These are phyloP conservation scores for Pollimyrus isidori DNA, from an alignment of 2,113 vertebrate species.

Conservation along the genomic window DNA sequence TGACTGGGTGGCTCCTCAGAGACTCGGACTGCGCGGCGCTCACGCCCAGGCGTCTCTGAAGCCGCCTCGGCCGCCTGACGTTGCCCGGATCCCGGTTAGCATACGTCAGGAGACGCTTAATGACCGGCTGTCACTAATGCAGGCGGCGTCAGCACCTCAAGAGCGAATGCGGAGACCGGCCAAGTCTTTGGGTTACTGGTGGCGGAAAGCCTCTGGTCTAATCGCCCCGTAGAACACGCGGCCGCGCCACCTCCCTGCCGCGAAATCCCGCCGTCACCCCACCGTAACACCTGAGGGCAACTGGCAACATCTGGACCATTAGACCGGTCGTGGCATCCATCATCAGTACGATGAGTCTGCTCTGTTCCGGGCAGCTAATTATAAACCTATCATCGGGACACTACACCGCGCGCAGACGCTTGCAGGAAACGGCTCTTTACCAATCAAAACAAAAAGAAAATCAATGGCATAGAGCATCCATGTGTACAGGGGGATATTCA, in stretches of 20 bases:
- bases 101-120: not conserved
- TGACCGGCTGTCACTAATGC: not conserved
- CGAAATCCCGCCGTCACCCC: not conserved
- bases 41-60: not conserved
- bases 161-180: not conserved
- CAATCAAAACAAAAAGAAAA: not conserved
- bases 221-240: not conserved
- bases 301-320: constrained; percentile 13
- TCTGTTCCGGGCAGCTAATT: not conserved
- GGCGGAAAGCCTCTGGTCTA: not conserved
- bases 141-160: not conserved
- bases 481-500: not conserved
- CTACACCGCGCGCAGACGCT: not conserved
- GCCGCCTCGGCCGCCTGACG: not conserved
- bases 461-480: not conserved
- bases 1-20: not conserved
- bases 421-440: not conserved
- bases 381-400: not conserved
- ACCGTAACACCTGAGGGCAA: not conserved
- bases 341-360: not conserved
- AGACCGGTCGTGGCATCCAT: not conserved
- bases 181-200: not conserved
- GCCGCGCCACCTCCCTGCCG: not conserved
- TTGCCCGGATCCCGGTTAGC: not conserved
- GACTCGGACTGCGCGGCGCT: not conserved